Percentiles rank a stretch among this genome's conserved stretches.
phyloP scores from a whole-genome alignment of 1,140 invertebrate genomes.

The Contarinia nasturtii region DNA sequence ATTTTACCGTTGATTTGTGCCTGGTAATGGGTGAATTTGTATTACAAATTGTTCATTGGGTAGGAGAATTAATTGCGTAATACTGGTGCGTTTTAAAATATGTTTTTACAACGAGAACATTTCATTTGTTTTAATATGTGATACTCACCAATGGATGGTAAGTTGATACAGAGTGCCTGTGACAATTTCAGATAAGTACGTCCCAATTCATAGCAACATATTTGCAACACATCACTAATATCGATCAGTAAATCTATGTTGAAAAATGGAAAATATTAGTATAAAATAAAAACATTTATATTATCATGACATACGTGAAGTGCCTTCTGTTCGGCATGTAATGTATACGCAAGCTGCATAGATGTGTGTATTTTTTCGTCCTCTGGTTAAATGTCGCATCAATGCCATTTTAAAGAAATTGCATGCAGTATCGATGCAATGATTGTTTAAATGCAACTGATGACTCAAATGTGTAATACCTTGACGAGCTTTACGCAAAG shows the following conservation, averaged over 20 bases:
- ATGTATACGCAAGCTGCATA: slow-evolving; percentile 96
- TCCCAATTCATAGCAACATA: slow-evolving; percentile 90
- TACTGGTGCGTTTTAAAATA: too few relatives aligned
- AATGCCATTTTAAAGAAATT: slow-evolving; percentile 96
- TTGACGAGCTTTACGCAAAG: slow-evolving; percentile 67
- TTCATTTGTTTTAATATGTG: too few relatives aligned
- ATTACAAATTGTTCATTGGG: too few relatives aligned
- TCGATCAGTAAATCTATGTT: slow-evolving; percentile 81
- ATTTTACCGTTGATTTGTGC: too few relatives aligned
- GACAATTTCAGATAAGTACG: slow-evolving; percentile 80
- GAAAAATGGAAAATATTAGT: background rate
- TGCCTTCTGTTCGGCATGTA: slow-evolving; percentile 84
- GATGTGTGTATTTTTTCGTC: slow-evolving; percentile 76
- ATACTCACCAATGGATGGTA: slow-evolving; percentile 75
- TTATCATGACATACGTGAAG: slow-evolving; percentile 67
- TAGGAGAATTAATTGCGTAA: too few relatives aligned
- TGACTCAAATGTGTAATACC: slow-evolving; percentile 61
- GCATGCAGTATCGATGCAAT: slow-evolving; percentile 81
- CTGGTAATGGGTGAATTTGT: too few relatives aligned
- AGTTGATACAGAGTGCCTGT: slow-evolving; percentile 75
- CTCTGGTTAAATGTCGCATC: slow-evolving; percentile 70
- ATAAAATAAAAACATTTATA: background rate
- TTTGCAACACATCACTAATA: slow-evolving; percentile 90
- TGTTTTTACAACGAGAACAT: too few relatives aligned
- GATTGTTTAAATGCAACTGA: slow-evolving; percentile 67